phyloP scores from a whole-genome alignment of 53 echinoderm and acorn worm genomes.

The Stichopus horrens region DNA sequence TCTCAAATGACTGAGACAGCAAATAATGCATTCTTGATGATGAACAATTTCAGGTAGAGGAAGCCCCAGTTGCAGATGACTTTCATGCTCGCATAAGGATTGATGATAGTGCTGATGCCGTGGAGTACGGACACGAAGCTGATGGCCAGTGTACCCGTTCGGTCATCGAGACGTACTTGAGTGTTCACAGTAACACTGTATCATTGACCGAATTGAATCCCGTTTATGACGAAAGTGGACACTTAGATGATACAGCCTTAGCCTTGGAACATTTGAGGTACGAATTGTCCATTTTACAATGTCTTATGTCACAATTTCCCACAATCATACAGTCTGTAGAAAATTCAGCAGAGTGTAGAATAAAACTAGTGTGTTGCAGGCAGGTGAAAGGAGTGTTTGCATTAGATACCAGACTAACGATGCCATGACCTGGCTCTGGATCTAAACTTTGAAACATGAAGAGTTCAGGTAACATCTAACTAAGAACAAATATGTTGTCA shows the following conservation, averaged over 20 bases:
- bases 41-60: neutral
- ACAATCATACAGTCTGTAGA: no score
- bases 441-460: no score
- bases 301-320: neutral
- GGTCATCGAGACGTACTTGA: neutral
- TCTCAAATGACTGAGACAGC: no score
- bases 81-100: conserved; percentile 17
- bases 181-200: conserved; percentile 26
- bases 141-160: neutral
- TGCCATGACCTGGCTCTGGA: no score
- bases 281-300: neutral
- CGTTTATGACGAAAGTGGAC: conserved; percentile 73
- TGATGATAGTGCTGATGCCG: conserved; percentile 12
- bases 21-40: no score
- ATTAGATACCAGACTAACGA: no score
- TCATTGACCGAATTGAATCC: conserved; percentile 66
- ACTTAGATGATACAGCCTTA: conserved; percentile 76
- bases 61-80: conserved; percentile 33
- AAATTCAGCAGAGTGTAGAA: no score
- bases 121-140: neutral
- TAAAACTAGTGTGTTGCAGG: no score
- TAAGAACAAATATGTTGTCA: no score
- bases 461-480: no score
- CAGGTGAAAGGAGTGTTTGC: no score
- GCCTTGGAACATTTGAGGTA: conserved; percentile 82